Conservation (phyloP, 2,797 vertebrate genomes). For the Trichosurus vulpecula region DNA sequence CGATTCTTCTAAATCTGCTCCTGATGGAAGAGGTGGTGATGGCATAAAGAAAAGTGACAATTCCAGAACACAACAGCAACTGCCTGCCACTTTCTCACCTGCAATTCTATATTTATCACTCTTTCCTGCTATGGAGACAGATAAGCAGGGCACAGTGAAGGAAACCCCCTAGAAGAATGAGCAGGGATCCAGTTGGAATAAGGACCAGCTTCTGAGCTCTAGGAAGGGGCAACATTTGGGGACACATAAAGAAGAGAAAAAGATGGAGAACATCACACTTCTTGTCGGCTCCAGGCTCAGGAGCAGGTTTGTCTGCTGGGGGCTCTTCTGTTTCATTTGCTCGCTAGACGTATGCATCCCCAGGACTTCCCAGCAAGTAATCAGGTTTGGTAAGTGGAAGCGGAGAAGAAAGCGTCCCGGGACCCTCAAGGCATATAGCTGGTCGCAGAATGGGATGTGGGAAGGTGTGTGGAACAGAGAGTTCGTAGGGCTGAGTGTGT, state of each 20-base stretch:
- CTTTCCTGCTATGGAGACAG: background rate
- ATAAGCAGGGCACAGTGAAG: constrained; percentile 52
- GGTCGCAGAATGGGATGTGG: background rate
- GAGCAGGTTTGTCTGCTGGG: constrained; percentile 63
- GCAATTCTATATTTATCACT: constrained; percentile 32
- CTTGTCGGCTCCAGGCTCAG: constrained; percentile 67
- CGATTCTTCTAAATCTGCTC: background rate
- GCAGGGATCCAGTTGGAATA: constrained; percentile 60
- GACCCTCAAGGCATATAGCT: background rate
- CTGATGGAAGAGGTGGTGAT: constrained; percentile 64
- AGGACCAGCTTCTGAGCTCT: constrained; percentile 57
- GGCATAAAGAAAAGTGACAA: constrained; percentile 64
- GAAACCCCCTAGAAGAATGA: constrained; percentile 74
- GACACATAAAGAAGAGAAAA: constrained; percentile 70
- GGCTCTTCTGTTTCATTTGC: constrained; percentile 80
- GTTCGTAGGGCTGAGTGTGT: background rate
- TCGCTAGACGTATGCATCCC: constrained; percentile 77
- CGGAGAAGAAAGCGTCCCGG: background rate
- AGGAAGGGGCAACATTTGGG: constrained; percentile 61
- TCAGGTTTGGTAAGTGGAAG: constrained; percentile 94
- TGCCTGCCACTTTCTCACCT: constrained; percentile 8
- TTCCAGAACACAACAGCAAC: constrained; percentile 3
- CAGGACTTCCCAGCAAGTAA: constrained; percentile 92
- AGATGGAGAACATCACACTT: constrained; percentile 74
- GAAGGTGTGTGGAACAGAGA: too few relatives aligned